Evolutionary conservation across 2,888 invertebrate genomes (phyloP).

Genomic region (Didymodactylos carnosus): DNA sequence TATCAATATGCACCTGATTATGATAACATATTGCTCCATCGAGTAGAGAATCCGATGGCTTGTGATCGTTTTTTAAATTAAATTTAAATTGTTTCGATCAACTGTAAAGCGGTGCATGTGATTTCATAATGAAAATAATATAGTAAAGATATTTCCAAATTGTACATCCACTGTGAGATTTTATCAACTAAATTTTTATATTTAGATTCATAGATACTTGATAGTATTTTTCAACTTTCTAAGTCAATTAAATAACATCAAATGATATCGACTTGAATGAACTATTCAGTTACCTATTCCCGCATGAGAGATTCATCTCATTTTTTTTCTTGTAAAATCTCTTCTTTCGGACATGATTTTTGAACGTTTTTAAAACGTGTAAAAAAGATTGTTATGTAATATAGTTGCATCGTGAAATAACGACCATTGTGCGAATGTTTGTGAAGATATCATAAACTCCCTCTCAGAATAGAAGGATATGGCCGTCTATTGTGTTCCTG

Average conservation of each 20-base stretch:
- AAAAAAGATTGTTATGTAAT: background rate
- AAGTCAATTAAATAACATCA: background rate
- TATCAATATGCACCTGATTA: background rate
- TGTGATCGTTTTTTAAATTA: background rate
- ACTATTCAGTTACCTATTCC: too few relatives aligned
- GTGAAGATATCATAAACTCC: too few relatives aligned
- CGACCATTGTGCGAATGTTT: background rate
- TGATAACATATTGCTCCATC: background rate
- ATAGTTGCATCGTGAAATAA: background rate
- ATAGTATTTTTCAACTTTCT: background rate
- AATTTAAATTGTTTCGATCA: background rate
- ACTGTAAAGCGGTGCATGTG: background rate
- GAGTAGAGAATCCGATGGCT: background rate
- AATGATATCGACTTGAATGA: background rate
- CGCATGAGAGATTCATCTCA: too few relatives aligned
- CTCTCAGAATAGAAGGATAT: too few relatives aligned
- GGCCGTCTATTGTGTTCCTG: too few relatives aligned
- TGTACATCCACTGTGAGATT: background rate
- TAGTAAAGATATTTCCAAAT: background rate
- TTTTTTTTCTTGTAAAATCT: too few relatives aligned
- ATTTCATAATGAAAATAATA: background rate
- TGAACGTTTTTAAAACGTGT: background rate
- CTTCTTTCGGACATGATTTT: too few relatives aligned
- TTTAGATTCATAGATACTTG: background rate
- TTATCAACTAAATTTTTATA: background rate